Conservation (phyloP, 2,797 vertebrate genomes). For the Simalia tracyae region DNA sequence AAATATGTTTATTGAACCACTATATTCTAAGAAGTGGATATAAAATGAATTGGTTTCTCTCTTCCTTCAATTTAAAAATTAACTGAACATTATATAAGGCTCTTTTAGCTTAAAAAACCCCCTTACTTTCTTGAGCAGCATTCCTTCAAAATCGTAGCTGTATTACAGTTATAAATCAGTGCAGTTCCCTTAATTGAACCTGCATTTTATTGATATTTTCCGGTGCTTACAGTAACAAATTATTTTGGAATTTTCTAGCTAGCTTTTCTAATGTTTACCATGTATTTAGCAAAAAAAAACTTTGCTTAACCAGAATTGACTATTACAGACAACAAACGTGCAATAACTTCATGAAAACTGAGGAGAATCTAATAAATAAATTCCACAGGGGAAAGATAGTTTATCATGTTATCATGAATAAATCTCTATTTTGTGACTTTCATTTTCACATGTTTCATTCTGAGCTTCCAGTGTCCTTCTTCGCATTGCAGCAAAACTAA, state of each 20-base stretch:
- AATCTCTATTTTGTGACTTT: not conserved
- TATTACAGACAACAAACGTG: not conserved
- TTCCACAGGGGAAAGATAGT: not conserved
- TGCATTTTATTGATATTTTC: not conserved
- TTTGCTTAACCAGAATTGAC: not conserved
- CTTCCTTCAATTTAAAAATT: not conserved
- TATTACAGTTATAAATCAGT: not conserved
- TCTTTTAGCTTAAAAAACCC: not conserved
- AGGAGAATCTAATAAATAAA: not conserved
- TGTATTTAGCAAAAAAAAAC: not conserved
- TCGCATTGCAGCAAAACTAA: not conserved
- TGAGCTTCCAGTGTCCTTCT: not conserved
- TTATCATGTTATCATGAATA: not conserved
- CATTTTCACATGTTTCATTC: not conserved
- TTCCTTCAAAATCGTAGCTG: not conserved
- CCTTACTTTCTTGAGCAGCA: not conserved
- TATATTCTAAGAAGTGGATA: not conserved
- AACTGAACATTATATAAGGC: not conserved
- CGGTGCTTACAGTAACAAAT: not conserved
- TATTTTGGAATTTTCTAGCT: not conserved
- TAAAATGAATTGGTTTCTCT: not conserved
- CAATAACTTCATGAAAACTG: not conserved
- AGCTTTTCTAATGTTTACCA: not conserved
- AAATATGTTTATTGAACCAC: not conserved
- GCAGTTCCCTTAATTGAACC: not conserved